These are phyloP conservation scores for Scleropages formosus DNA, from an alignment of 2,797 vertebrate species.

Conservation along the genomic window DNA sequence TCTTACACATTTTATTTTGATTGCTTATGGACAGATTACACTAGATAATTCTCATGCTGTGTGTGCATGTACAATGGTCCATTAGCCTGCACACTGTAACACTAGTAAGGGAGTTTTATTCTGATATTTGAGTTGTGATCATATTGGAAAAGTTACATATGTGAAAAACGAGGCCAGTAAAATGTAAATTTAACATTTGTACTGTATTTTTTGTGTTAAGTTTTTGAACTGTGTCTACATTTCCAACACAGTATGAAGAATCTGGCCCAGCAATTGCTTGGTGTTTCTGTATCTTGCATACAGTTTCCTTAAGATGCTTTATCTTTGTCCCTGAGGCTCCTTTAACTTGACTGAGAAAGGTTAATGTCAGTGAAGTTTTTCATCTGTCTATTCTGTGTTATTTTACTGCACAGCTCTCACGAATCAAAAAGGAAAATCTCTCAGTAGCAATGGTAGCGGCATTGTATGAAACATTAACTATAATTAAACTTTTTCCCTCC, in stretches of 20 bases:
- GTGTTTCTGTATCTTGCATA: background rate
- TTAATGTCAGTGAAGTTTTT: background rate
- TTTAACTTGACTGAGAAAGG: conserved; percentile 15
- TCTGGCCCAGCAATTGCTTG: background rate
- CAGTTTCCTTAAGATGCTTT: background rate
- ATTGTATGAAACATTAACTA: background rate
- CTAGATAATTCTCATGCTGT: too few species aligned
- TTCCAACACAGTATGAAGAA: background rate
- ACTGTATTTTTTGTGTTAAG: too few species aligned
- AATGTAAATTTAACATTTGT: background rate
- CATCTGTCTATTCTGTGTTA: background rate
- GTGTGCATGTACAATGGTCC: too few species aligned
- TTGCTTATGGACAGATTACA: too few species aligned
- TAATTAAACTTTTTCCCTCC: background rate
- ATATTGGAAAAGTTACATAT: too few species aligned
- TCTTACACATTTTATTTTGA: too few species aligned
- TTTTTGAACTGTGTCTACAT: too few species aligned
- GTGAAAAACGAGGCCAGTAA: background rate
- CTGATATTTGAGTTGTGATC: too few species aligned
- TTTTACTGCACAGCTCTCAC: background rate
- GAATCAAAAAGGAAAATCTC: background rate
- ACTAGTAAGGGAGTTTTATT: too few species aligned
- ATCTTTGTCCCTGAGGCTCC: background rate
- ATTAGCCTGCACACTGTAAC: too few species aligned
- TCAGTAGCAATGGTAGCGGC: background rate